Evolutionary conservation across 2,888 invertebrate species (phyloP), one percentile per base, ranked within the genome.

Genomic region (Drosophila subquinaria): DNA sequence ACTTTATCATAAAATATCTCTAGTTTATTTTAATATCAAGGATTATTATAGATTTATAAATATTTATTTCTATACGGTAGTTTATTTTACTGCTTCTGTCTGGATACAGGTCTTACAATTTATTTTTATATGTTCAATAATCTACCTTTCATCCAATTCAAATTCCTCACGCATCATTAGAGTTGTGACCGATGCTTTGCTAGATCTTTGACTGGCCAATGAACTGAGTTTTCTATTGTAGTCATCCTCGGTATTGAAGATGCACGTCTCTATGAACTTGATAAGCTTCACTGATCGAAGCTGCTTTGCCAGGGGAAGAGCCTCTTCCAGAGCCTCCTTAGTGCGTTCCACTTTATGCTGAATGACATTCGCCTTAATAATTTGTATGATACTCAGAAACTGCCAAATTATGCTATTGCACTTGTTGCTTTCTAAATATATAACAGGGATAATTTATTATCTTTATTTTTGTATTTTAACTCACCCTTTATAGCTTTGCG

Each of bases 331-430:
- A 0, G 72, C 82, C 2, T 91, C 91, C 27, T 82, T 87, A 38
- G 88, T 88, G 35, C 88, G 83, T 50, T 92, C 92, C 38, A 92
- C 73, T 56, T 91, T 92, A 35, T 90, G 88, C 17, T 91, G 75
- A 4, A 85, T 73, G 0, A 89, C 87, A 60, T 91, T 83, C 0
- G 92, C 77, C 52, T 91, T 91, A 15, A 89, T 78, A 35, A 89
- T 89, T n/a, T 89, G 61, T 38, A 92, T 68, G 2, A 79, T n/a
- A 36, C 84, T 83, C 1, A 92, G 69, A 15, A 92, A 89, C 11
- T 70, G 71, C 92, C 92, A 92, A 3, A 91, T 59, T 0, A 70
- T 6, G 47, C 89, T 91, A 13, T 90, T 89, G 65, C 87, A 89
- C 17, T 72, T 81, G 38, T 67, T 79, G 0, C 81, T 69, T 60